Conservation (phyloP, 2,888 invertebrate species). For the Pollenia amentaria region DNA sequence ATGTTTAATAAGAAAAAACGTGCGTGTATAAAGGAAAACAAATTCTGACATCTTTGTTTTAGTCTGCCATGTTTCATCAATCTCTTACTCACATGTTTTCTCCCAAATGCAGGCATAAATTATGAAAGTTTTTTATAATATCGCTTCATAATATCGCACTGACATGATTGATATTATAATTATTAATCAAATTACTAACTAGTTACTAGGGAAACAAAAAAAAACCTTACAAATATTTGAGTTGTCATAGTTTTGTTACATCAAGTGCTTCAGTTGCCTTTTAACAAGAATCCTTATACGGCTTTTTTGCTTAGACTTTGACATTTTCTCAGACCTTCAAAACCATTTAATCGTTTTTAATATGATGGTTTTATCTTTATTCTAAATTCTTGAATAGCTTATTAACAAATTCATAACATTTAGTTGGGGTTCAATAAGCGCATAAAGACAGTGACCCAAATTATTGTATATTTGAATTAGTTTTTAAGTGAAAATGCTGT, state of each 20-base stretch:
- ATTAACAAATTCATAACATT: constrained; percentile 24
- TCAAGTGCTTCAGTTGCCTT: not conserved
- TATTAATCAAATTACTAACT: constrained; percentile 12
- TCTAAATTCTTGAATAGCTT: constrained; percentile 42
- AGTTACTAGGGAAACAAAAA: not conserved
- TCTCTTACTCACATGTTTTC: too few relatives aligned
- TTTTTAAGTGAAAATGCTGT: not conserved
- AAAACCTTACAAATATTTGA: too few relatives aligned
- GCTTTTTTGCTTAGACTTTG: too few relatives aligned
- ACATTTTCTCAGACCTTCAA: too few relatives aligned
- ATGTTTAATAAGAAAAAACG: too few relatives aligned
- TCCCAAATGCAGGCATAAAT: not conserved
- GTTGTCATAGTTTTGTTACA: not conserved
- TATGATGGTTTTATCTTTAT: not conserved
- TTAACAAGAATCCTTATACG: not conserved
- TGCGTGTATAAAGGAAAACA: too few relatives aligned
- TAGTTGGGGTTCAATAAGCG: constrained; percentile 46
- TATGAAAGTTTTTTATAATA: not conserved
- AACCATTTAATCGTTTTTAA: not conserved
- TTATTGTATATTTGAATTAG: constrained; percentile 37
- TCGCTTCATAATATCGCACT: too few relatives aligned
- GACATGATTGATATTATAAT: not conserved
- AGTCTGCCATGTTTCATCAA: too few relatives aligned
- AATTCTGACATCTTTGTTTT: too few relatives aligned
- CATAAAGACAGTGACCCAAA: constrained; percentile 58